These are phyloP conservation scores for Neocloeon triangulifer DNA, from an alignment of 1,140 invertebrate genomes.

Conservation along the genomic window DNA sequence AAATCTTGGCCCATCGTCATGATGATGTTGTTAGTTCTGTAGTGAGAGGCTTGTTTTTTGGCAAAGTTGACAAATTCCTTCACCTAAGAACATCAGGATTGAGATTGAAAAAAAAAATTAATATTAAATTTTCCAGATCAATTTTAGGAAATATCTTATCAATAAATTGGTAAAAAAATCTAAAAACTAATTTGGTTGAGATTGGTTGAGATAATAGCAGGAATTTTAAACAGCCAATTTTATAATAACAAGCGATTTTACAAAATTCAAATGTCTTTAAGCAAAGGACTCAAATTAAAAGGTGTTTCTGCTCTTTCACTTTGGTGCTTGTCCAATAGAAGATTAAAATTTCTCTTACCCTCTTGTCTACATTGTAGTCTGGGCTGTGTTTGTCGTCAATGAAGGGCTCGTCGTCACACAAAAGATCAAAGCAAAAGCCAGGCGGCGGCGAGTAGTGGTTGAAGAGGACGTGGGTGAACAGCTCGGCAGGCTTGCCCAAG, in stretches of 20 bases:
- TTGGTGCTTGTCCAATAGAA: no score
- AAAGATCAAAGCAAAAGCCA: constrained; percentile 75
- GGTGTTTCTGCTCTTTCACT: no score
- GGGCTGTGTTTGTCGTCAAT: constrained; percentile 46
- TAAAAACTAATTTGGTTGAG: background rate
- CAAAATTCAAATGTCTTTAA: no score
- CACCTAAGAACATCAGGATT: no score
- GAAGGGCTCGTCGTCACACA: constrained; percentile 62
- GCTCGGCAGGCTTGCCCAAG: constrained; percentile 21
- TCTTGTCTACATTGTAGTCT: constrained; percentile 43
- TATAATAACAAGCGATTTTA: no score
- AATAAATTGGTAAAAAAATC: background rate
- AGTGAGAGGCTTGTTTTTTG: constrained; percentile 24
- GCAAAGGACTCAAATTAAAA: no score
- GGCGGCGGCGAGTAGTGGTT: constrained; percentile 61
- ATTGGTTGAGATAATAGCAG: background rate
- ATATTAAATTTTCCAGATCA: no score
- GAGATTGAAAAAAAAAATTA: no score
- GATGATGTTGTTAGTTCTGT: constrained; percentile 49
- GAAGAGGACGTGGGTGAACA: constrained; percentile 49
- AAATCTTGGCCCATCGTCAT: constrained; percentile 92
- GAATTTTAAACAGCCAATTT: no score
- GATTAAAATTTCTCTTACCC: no score
- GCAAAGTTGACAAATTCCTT: constrained; percentile 28
- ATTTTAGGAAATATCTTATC: no score